Base-by-base conservation (phyloP, 2,113 vertebrate genomes). In the Catharus minimus region DNA sequence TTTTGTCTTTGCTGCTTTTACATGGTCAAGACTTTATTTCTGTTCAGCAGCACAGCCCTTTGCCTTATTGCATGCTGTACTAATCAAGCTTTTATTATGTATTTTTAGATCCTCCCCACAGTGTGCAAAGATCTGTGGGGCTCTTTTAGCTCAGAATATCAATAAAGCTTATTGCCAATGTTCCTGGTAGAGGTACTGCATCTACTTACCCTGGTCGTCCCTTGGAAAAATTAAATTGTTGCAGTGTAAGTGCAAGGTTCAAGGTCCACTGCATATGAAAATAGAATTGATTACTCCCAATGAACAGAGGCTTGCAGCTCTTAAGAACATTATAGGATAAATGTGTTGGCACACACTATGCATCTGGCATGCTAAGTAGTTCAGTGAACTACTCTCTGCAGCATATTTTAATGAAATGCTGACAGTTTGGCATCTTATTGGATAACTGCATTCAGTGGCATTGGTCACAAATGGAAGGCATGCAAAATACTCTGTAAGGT, bases 381-480 rank as follows among this genome's bases (percentile, higher is more conserved):
- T 93, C 68, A 90, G 61, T 73, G 69, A 95, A 65, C 82, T 96
- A 89, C 91, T 91, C 85, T 62, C 60, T 81, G 55, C 55, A 91
- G 88, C 90, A 79, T 77, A 87, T 93, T 96, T 95, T 96, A 95
- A 96, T 92, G 83, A 96, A 96, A 96, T 86, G 66, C 89, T 95
- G 86, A 92, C 90, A 88, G 78, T 90, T 95, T 87, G 95, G 92
- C 96, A 84, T 88, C 80, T 92, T 69, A 84, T 80, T 92, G 88
- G 89, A 84, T 95, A 96, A 93, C 69, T 89, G 62, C 75, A 68
- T 94, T 92, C 74, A 39, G 50, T 69, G 84, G 18, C 93, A 79
- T 78, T 84, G 94, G 96, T 94, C 95, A 94, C 83, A 76, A 95
- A 53, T 90, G 89, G 80, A 82, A 96, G 75, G 75, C 68, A 65